Conservation (phyloP, 2,113 vertebrate species). For the Vicugna pacos region DNA sequence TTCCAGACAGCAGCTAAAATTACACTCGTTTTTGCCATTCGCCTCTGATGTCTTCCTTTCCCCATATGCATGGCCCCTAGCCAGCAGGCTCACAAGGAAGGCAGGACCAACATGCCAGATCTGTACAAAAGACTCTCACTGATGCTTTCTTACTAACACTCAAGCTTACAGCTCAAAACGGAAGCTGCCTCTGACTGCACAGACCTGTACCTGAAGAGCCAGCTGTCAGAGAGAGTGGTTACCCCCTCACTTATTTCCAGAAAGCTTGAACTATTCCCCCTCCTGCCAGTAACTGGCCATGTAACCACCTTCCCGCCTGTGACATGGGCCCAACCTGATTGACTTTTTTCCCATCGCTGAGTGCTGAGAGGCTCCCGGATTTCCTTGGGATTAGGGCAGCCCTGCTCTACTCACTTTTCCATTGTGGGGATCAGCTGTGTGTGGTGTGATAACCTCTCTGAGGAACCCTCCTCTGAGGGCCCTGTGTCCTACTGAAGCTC, state of each 20-base stretch:
- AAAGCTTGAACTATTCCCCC: not conserved
- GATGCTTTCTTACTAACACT: not conserved
- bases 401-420: not conserved
- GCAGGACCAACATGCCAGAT: not conserved
- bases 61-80: not conserved
- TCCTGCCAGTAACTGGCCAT: not conserved
- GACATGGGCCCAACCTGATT: not conserved
- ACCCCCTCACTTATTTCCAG: not conserved
- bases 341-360: not conserved
- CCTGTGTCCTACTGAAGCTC: not conserved
- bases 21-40: not conserved
- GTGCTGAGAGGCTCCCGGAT: not conserved
- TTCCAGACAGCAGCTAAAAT: conserved; percentile 21
- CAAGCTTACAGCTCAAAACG: not conserved
- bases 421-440: not conserved
- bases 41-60: conserved; percentile 53
- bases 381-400: not conserved
- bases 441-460: not conserved
- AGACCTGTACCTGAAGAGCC: not conserved
- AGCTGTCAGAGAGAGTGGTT: not conserved
- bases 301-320: not conserved
- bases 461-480: not conserved
- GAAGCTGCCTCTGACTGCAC: not conserved
- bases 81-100: not conserved
- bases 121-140: not conserved